phyloP scores from a whole-genome alignment of 64 coral and sea anemone species.

The Orbicella faveolata region DNA sequence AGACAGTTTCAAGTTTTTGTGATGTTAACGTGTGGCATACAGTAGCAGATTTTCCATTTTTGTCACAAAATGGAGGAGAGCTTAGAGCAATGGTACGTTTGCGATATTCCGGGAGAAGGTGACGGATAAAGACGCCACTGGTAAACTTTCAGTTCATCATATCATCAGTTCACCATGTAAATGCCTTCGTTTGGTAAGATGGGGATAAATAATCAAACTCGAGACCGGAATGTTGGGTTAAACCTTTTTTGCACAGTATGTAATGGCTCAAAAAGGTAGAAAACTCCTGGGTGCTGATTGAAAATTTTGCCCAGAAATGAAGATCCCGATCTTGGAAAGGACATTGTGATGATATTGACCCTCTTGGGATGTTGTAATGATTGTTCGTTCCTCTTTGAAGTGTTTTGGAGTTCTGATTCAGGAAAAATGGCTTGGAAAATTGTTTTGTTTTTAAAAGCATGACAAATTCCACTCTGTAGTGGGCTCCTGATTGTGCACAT shows the following conservation, averaged over 20 bases:
- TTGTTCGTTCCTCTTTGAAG: too few species aligned
- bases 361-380: not conserved
- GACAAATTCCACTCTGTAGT: too few species aligned
- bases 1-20: not conserved
- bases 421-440: too few species aligned
- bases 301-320: not conserved
- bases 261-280: conserved; percentile 10
- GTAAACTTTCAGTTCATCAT: not conserved
- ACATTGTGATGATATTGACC: not conserved
- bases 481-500: too few species aligned
- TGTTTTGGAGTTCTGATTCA: too few species aligned
- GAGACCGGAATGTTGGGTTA: not conserved
- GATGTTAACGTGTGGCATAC: not conserved
- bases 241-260: not conserved
- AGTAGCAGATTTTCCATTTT: not conserved
- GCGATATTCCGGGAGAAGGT: too few species aligned
- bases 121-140: not conserved
- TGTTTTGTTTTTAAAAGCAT: too few species aligned
- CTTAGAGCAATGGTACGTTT: not conserved
- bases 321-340: conserved; percentile 10
- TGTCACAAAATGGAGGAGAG: not conserved
- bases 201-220: not conserved
- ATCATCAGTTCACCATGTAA: too few species aligned
- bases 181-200: not conserved
- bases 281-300: conserved; percentile 11